Percentiles rank a stretch among this genome's conserved stretches.
phyloP scores from a whole-genome alignment of 2,888 invertebrate genomes.

The Agrochola lychnidis region DNA sequence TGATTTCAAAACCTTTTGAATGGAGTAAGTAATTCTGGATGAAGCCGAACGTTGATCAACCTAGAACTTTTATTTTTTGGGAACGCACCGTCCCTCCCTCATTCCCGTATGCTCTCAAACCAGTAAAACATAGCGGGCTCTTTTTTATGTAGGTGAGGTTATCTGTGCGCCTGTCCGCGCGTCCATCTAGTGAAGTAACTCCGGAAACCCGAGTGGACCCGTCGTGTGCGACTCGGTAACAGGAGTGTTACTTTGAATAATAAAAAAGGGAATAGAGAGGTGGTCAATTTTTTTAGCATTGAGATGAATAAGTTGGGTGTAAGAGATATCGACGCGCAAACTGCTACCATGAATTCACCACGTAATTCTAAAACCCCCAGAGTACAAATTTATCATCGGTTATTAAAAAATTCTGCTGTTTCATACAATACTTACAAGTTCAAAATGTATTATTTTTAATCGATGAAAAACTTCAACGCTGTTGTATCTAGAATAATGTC shows the following conservation, averaged over 20 bases:
- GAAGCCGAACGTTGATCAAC: not conserved
- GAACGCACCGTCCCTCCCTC: constrained; percentile 4
- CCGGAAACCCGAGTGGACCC: constrained; percentile 5
- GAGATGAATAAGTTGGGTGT: not conserved
- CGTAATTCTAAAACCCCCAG: not conserved
- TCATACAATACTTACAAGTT: too few relatives aligned
- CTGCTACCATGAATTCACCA: not conserved
- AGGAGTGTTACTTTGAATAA: constrained; percentile 9
- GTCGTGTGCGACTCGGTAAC: constrained; percentile 23
- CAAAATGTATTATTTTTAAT: too few relatives aligned
- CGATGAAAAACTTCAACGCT: too few relatives aligned
- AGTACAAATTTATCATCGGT: too few relatives aligned
- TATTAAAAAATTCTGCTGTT: too few relatives aligned
- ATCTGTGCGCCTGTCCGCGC: constrained; percentile 51
- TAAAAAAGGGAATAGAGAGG: not conserved
- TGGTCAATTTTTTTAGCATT: not conserved
- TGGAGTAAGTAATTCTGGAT: not conserved
- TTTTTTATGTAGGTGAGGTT: constrained; percentile 65
- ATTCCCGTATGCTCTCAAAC: constrained; percentile 29
- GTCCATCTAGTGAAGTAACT: constrained; percentile 33
- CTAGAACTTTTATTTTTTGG: not conserved
- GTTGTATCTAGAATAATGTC: too few relatives aligned
- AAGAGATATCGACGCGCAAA: not conserved
- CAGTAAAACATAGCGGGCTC: constrained; percentile 58
- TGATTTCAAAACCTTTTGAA: not conserved